A percentile compares a stretch with the other conserved stretches of the same genome.
Conservation (phyloP, 1,140 invertebrate species). For the Schlechtendalia chinensis region DNA sequence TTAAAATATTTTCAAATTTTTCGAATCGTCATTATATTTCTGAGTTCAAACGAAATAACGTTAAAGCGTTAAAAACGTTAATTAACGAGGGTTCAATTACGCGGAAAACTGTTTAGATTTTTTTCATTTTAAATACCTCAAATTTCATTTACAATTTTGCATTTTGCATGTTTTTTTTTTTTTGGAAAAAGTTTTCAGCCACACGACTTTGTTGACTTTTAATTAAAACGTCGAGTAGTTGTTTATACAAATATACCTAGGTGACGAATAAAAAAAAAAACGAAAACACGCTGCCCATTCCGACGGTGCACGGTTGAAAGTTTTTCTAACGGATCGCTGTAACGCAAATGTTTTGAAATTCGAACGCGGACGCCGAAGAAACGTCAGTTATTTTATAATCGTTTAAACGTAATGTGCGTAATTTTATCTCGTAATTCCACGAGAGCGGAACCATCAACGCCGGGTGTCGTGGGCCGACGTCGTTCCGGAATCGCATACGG, state of each 20-base stretch:
- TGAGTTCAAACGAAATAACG: too few species aligned
- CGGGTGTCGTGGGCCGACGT: too few species aligned
- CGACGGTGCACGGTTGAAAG: not conserved
- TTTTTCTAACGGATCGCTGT: not conserved
- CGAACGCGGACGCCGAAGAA: not conserved
- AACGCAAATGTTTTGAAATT: not conserved
- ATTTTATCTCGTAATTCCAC: too few species aligned
- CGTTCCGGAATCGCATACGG: too few species aligned
- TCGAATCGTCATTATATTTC: too few species aligned
- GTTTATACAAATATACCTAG: not conserved
- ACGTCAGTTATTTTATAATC: too few species aligned
- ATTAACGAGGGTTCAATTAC: too few species aligned
- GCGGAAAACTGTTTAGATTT: not conserved
- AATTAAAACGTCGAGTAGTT: slow-evolving; percentile 20
- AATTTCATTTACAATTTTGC: not conserved
- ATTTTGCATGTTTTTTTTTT: not conserved
- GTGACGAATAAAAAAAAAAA: not conserved
- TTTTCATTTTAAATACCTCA: not conserved
- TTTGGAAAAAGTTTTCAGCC: slow-evolving; percentile 9
- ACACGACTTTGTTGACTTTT: not conserved
- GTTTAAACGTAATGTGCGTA: too few species aligned
- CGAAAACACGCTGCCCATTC: too few species aligned
- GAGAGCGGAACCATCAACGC: too few species aligned
- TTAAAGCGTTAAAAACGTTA: too few species aligned
- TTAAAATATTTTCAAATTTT: too few species aligned